A percentile compares a stretch with the other conserved stretches of the same genome.
These are phyloP conservation scores for Eumeta japonica DNA, from an alignment of 1,140 invertebrate genomes.

Conservation along the genomic window DNA sequence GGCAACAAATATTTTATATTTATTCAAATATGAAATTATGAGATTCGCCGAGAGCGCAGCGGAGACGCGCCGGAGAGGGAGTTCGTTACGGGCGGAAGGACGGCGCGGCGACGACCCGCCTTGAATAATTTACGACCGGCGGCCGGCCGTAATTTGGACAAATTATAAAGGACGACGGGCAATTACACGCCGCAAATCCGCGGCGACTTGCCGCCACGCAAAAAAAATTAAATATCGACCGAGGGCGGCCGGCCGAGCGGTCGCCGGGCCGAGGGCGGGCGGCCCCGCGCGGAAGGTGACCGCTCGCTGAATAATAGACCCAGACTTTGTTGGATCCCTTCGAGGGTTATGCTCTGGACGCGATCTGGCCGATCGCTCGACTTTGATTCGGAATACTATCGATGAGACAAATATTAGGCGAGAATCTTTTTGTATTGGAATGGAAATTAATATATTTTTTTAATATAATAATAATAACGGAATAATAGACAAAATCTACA, in stretches of 20 bases:
- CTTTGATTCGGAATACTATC: too few species aligned
- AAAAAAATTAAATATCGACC: background rate
- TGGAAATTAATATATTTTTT: too few species aligned
- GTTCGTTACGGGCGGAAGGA: background rate
- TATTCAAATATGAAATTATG: conserved; percentile 1
- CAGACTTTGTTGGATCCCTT: background rate
- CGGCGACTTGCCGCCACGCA: background rate
- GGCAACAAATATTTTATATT: background rate
- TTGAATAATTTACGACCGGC: background rate
- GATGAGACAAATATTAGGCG: too few species aligned
- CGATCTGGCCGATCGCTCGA: too few species aligned
- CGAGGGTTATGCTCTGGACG: too few species aligned
- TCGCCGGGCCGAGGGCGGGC: too few species aligned
- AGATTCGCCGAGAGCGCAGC: background rate
- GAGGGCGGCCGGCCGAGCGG: too few species aligned
- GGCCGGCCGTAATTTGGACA: background rate
- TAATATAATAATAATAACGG: too few species aligned
- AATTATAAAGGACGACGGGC: conserved; percentile 1
- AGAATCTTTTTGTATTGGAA: too few species aligned
- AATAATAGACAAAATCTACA: too few species aligned
- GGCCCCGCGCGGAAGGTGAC: too few species aligned
- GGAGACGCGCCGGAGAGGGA: too few species aligned
- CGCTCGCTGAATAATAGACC: background rate
- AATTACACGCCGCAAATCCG: conserved; percentile 1
- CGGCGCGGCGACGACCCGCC: background rate